Conservation (phyloP, 2,797 vertebrate species). For the Hafferia zeledoni region DNA sequence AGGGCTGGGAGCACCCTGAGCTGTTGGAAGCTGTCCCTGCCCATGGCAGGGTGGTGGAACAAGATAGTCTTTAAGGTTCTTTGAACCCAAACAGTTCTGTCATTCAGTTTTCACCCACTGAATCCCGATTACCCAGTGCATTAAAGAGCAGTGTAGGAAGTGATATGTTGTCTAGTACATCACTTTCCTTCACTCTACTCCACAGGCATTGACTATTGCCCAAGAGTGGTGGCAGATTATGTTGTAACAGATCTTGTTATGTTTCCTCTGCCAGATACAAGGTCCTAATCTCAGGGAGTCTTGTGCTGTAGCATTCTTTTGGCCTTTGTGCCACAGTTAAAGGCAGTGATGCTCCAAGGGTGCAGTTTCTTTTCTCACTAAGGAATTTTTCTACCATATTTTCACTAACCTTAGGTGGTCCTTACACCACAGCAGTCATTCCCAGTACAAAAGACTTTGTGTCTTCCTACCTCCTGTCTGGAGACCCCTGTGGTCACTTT, state of each 20-base stretch:
- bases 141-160: background rate
- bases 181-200: background rate
- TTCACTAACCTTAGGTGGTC: background rate
- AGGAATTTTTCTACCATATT: background rate
- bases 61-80: background rate
- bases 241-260: background rate
- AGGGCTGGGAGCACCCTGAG: fast-evolving
- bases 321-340: background rate
- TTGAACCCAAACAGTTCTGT: background rate
- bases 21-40: fast-evolving
- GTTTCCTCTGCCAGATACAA: background rate
- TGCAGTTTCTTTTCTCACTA: background rate
- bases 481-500: background rate
- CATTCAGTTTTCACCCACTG: background rate
- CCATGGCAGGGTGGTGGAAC: fast-evolving
- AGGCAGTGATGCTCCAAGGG: background rate
- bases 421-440: background rate
- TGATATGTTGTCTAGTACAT: background rate
- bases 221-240: background rate
- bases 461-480: background rate
- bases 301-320: background rate
- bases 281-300: background rate
- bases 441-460: background rate
- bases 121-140: background rate
- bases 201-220: background rate